Evolutionary conservation across 2,113 vertebrate genomes (phyloP).

Genomic region (Bungarus multicinctus): DNA sequence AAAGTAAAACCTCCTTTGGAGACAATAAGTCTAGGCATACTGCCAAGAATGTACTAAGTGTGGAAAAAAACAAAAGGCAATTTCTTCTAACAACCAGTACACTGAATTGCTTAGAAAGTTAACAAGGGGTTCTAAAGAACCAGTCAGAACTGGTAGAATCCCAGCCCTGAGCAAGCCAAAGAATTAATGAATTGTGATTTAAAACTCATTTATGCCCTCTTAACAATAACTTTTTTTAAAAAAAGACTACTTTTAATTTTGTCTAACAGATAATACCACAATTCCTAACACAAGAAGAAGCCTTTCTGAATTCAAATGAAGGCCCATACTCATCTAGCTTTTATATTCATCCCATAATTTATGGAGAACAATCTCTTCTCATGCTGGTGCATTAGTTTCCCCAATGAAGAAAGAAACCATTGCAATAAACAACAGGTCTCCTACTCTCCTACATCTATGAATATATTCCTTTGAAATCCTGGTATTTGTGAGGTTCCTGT

Average conservation of each 20-base stretch:
- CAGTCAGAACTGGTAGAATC: no score
- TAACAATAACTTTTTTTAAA: neutral
- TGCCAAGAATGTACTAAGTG: no score
- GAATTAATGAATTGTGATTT: neutral
- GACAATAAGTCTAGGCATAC: no score
- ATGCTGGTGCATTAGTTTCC: neutral
- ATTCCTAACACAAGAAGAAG: neutral
- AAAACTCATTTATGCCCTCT: neutral
- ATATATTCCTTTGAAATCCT: neutral
- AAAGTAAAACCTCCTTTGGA: no score
- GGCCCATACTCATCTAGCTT: neutral
- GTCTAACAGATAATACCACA: neutral
- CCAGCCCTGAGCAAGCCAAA: neutral
- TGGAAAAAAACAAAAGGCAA: no score
- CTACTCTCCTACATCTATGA: neutral
- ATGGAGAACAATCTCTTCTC: neutral
- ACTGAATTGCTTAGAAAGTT: no score
- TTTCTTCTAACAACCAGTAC: no score
- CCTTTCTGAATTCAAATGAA: neutral
- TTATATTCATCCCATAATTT: neutral
- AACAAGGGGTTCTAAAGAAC: no score
- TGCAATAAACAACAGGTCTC: neutral
- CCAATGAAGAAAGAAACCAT: neutral
- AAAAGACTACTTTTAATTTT: neutral
- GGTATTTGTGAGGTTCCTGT: neutral